phyloP scores from a whole-genome alignment of 2,113 vertebrate species.

The Ammodytes dubius region DNA sequence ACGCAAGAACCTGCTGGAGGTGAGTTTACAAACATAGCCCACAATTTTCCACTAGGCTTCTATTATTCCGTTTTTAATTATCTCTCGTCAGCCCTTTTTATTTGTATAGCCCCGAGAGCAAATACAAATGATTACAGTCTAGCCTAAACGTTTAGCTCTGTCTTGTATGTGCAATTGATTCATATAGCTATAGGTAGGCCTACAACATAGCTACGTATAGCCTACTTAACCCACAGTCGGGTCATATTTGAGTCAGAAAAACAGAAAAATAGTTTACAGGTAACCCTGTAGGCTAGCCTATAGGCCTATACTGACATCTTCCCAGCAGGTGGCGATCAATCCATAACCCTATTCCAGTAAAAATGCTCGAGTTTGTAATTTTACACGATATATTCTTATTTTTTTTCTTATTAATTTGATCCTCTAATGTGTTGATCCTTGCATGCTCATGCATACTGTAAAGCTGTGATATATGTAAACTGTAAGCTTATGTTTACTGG shows the following conservation, averaged over 20 bases:
- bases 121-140: slow-evolving; percentile 13
- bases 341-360: not conserved
- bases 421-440: too few species aligned
- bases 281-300: not conserved
- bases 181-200: too few species aligned
- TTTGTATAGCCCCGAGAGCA: not conserved
- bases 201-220: not conserved
- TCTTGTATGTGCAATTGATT: not conserved
- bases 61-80: not conserved
- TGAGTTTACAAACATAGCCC: slow-evolving; percentile 44
- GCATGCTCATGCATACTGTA: too few species aligned
- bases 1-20: slow-evolving; percentile 36
- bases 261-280: not conserved
- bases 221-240: not conserved
- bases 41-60: too few species aligned
- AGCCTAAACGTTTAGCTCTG: not conserved
- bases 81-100: not conserved
- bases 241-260: not conserved
- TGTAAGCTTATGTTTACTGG: too few species aligned
- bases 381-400: too few species aligned
- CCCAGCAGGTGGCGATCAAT: slow-evolving; percentile 28
- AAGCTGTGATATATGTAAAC: too few species aligned
- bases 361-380: not conserved
- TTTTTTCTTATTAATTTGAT: too few species aligned
- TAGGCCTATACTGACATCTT: not conserved